phyloP scores from a whole-genome alignment of 1,140 invertebrate genomes.

The Drosophila simulans region DNA sequence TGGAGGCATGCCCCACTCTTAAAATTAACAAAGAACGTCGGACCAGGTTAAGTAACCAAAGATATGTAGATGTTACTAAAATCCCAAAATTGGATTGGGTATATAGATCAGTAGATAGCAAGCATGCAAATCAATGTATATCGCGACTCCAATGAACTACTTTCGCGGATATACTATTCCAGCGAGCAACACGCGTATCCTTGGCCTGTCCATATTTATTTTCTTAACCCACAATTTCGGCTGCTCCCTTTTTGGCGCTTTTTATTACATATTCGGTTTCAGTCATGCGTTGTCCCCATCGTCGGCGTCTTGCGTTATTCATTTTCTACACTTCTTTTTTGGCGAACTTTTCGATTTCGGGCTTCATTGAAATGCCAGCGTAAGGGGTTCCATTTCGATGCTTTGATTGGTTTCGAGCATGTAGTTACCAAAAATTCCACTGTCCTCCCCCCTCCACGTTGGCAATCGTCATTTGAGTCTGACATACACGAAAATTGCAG shows the following conservation, averaged over 20 bases:
- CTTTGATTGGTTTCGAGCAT: constrained; percentile 69
- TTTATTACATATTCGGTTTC: constrained; percentile 66
- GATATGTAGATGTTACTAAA: not conserved
- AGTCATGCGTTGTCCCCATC: constrained; percentile 62
- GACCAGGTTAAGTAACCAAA: not conserved
- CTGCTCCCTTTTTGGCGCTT: constrained; percentile 51
- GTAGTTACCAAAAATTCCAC: constrained; percentile 60
- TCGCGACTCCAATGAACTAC: not conserved
- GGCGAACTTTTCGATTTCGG: constrained; percentile 20
- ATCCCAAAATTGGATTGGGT: too few species aligned
- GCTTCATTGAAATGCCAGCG: constrained; percentile 59
- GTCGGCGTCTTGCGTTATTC: constrained; percentile 69
- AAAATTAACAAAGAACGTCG: not conserved
- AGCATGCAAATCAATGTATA: too few species aligned
- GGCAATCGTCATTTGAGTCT: constrained; percentile 25
- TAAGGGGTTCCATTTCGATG: constrained; percentile 72
- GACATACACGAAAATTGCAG: constrained; percentile 49
- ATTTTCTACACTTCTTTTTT: constrained; percentile 50
- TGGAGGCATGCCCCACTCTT: not conserved
- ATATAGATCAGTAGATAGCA: too few species aligned
- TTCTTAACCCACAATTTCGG: constrained; percentile 31
- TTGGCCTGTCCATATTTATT: constrained; percentile 29
- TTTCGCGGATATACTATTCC: constrained; percentile 1
- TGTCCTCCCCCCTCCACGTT: constrained; percentile 16
- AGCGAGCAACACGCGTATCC: not conserved